phyloP scores from a whole-genome alignment of 2,113 vertebrate species.

The Zapus hudsonius region DNA sequence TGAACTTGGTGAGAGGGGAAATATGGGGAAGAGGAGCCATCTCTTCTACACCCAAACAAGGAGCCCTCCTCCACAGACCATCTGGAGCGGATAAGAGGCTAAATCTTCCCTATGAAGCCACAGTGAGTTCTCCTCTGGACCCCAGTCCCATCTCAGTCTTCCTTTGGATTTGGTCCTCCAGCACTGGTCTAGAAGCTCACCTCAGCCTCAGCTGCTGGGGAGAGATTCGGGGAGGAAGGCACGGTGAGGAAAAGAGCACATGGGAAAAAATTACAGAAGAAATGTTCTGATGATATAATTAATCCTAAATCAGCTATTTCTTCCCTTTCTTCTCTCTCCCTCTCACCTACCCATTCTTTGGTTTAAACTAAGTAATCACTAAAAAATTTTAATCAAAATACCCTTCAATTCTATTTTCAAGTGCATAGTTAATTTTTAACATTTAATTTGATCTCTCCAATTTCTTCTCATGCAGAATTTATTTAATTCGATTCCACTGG shows the following conservation, averaged over 20 bases:
- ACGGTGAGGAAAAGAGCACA: not conserved
- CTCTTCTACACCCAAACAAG: constrained; percentile 7
- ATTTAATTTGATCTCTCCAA: constrained; percentile 18
- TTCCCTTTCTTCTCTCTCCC: not conserved
- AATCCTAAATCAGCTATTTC: constrained; percentile 2
- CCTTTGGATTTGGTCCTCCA: not conserved
- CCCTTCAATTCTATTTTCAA: not conserved
- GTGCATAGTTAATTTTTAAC: not conserved
- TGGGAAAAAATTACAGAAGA: not conserved
- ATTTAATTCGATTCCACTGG: not conserved
- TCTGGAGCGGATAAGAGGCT: constrained; percentile 3
- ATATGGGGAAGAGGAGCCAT: not conserved
- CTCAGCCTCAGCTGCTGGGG: not conserved
- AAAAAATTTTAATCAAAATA: not conserved
- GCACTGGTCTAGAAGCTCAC: not conserved
- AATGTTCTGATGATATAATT: not conserved
- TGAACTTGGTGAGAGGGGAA: not conserved
- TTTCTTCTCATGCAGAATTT: not conserved
- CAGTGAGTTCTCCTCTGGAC: constrained; percentile 16
- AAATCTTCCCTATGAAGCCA: not conserved
- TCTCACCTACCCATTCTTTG: not conserved
- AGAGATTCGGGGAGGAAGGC: not conserved
- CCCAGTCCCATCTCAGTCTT: not conserved
- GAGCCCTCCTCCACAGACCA: not conserved
- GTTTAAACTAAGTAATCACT: not conserved